Evolutionary conservation across 2,888 invertebrate species (phyloP), one percentile per base, ranked within the genome.

Genomic region (Cyaniris semiargus): DNA sequence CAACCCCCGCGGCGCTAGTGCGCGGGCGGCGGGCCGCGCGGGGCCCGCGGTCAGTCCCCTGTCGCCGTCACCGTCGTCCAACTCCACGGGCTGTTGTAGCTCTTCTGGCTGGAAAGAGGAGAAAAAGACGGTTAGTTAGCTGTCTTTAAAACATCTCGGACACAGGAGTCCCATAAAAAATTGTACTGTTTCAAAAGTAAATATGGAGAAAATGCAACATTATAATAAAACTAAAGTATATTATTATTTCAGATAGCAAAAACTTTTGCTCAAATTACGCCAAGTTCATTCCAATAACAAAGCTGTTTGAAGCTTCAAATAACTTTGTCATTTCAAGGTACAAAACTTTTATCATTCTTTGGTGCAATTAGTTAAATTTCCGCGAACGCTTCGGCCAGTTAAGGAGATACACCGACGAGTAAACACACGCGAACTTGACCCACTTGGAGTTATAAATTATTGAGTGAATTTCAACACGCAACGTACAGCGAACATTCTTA

Each of bases 41-140:
- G 95, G 87, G 94, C 89, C 85, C 90, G 86, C 85, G 95, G 95
- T 95, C 95, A 95, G 95, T 95, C 95, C 60, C 95, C 95, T 80
- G 95, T 95, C 77, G 95, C 95, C 0, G 95, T 95, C 86, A 95
- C 95, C 81, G 94, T 95, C 82, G 95, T 95, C 95, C 95, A 95
- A 89, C 94, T 95, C 95, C 95, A 96, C 76, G 95, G 95, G 86
- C 94, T 95, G 86, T 90, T 92, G 93, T 95, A 95, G 84, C 92
- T 92, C 87, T 95, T 95, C 86, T 95, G 95, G 85, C 95, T 95
- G 95, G 76, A 92, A 92, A 87, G 80, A 81, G 71, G 79, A 76
- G 78, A 78, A 77, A 27, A 74, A 18, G 15, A 34, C 66, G 18
- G 77, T 81, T 77, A 81, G 77, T 77, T 23, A 23, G 21, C 15